These are phyloP conservation scores for Petrocephalus sullivani DNA, from an alignment of 2,797 vertebrate genomes.

Conservation along the genomic window DNA sequence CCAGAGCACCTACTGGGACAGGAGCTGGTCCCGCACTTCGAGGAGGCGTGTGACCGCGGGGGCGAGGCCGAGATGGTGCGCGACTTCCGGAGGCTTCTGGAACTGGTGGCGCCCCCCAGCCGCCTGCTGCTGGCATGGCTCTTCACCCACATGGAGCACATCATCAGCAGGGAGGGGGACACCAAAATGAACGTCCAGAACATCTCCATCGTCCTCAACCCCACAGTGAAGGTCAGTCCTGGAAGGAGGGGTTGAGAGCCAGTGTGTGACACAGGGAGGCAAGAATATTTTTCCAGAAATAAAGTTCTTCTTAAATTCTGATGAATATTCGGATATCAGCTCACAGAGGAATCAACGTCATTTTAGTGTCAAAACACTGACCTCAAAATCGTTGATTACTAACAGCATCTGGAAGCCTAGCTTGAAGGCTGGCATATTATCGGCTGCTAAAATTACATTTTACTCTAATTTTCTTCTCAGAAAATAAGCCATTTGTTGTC, in stretches of 20 bases:
- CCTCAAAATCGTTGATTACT: background rate
- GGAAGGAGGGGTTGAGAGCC: background rate
- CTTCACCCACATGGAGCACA: constrained; percentile 93
- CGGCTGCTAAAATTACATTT: background rate
- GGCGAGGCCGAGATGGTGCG: constrained; percentile 30
- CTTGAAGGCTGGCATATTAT: background rate
- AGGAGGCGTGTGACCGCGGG: constrained; percentile 84
- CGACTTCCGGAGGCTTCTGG: background rate
- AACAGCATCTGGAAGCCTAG: background rate
- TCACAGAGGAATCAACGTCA: background rate
- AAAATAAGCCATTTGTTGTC: background rate
- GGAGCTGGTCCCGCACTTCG: constrained; percentile 80
- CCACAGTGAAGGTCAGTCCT: constrained; percentile 85
- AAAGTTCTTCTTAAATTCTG: background rate
- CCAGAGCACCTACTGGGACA: constrained; percentile 86
- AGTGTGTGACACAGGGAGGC: background rate
- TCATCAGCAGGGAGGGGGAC: constrained; percentile 83
- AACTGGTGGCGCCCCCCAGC: constrained; percentile 51
- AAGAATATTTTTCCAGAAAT: background rate
- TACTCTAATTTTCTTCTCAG: background rate
- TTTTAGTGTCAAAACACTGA: background rate
- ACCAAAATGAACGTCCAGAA: constrained; percentile 99
- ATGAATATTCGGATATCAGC: background rate
- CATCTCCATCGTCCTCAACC: constrained; percentile 97
- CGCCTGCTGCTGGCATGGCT: constrained; percentile 86